A percentile compares a stretch with the other conserved stretches of the same genome.
Conservation (phyloP, 2,797 vertebrate genomes). For the Coreius guichenoti region DNA sequence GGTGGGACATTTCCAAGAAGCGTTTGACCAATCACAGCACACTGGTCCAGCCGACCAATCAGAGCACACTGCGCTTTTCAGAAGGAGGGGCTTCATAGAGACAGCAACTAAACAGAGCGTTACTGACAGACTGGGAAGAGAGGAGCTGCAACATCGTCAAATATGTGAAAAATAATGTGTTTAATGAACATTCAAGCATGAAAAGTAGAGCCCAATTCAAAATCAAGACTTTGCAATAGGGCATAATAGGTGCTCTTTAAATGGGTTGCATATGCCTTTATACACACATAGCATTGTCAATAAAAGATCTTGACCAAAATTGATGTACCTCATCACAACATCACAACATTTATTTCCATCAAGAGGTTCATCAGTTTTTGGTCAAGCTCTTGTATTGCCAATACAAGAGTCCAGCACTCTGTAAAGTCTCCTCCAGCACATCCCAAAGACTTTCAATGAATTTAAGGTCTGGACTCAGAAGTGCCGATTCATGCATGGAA, state of each 20-base stretch:
- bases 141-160: not conserved
- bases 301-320: not conserved
- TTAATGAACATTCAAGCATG: not conserved
- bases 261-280: not conserved
- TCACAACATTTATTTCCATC: not conserved
- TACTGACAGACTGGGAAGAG: not conserved
- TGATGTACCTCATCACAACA: too few species aligned
- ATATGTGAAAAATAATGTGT: not conserved
- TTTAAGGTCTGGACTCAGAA: not conserved
- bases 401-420: not conserved
- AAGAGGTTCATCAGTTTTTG: not conserved
- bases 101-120: not conserved
- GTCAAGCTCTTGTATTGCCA: too few species aligned
- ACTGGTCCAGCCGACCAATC: not conserved
- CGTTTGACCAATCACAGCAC: not conserved
- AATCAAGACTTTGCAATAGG: not conserved
- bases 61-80: not conserved
- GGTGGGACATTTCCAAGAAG: not conserved
- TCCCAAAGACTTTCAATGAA: not conserved
- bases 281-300: not conserved
- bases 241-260: not conserved
- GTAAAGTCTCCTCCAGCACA: not conserved
- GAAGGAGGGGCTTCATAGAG: not conserved
- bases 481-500: not conserved
- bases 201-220: not conserved